These are phyloP conservation scores for Ciconia maguari DNA, from an alignment of 2,113 vertebrate genomes.

Conservation along the genomic window DNA sequence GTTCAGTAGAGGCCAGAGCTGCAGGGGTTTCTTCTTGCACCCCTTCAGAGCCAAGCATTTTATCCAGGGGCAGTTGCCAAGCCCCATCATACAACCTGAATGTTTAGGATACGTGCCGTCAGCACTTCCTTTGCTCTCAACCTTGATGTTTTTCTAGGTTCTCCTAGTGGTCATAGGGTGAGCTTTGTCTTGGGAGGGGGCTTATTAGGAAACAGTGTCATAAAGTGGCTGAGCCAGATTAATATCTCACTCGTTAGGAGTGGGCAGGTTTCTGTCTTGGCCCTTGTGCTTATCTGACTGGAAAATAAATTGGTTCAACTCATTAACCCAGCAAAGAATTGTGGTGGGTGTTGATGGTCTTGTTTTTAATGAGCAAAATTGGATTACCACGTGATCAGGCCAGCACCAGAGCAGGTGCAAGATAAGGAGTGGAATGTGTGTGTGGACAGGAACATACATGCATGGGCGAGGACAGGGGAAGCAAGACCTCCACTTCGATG, in stretches of 20 bases:
- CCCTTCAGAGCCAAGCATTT: neutral
- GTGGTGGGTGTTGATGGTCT: neutral
- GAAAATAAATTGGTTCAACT: neutral
- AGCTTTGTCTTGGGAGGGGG: neutral
- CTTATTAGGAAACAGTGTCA: neutral
- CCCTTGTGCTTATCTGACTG: neutral
- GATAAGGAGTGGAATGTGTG: neutral
- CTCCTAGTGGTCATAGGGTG: neutral
- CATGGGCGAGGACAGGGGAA: neutral
- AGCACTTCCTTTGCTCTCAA: neutral
- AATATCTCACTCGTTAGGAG: neutral
- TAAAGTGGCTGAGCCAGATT: neutral
- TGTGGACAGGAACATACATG: neutral
- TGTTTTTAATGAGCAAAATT: neutral
- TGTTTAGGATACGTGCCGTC: rapidly evolving
- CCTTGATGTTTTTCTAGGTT: neutral
- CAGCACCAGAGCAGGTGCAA: neutral
- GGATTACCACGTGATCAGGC: neutral
- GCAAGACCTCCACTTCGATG: neutral
- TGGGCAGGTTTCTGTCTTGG: neutral
- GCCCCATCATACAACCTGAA: rapidly evolving
- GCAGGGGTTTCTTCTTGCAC: neutral
- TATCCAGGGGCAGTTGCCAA: neutral
- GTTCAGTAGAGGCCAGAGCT: neutral
- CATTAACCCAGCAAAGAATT: neutral